A percentile compares a stretch with the other conserved stretches of the same genome.
phyloP scores from a whole-genome alignment of 2,888 invertebrate species.

The Meiosimyza decipiens region DNA sequence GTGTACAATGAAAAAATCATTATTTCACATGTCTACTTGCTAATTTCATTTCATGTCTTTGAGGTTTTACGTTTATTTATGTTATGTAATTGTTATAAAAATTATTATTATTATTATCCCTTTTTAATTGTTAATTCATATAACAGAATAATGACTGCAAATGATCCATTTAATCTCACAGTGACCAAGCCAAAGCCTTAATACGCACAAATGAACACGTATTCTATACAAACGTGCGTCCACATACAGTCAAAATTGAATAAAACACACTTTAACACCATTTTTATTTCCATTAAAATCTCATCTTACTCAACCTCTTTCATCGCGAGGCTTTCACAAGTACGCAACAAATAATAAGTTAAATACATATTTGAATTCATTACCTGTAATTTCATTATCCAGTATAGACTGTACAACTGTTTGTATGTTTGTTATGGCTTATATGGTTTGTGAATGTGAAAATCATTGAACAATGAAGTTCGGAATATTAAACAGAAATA shows the following conservation, averaged over 20 bases:
- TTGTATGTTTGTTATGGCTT: neutral
- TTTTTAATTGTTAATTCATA: conserved; percentile 10
- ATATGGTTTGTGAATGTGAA: neutral
- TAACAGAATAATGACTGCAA: neutral
- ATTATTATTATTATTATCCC: conserved; percentile 22
- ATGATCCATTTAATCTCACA: conserved; percentile 13
- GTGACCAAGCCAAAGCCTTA: neutral
- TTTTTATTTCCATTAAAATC: too few species aligned
- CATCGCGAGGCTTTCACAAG: neutral
- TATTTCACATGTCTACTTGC: neutral
- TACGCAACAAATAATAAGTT: neutral
- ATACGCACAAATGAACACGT: neutral
- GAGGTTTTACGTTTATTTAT: conserved; percentile 3
- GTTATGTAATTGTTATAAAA: neutral
- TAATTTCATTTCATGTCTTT: neutral
- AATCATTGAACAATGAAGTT: conserved; percentile 22
- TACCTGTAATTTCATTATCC: neutral
- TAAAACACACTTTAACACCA: neutral
- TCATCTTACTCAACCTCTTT: neutral
- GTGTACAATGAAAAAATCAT: neutral
- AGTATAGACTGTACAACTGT: neutral
- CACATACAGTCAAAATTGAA: neutral
- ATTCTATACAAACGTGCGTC: neutral
- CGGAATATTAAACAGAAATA: conserved; percentile 12
- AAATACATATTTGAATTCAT: neutral